Conservation (phyloP, 2,797 vertebrate genomes). For the Eulemur rubriventer region DNA sequence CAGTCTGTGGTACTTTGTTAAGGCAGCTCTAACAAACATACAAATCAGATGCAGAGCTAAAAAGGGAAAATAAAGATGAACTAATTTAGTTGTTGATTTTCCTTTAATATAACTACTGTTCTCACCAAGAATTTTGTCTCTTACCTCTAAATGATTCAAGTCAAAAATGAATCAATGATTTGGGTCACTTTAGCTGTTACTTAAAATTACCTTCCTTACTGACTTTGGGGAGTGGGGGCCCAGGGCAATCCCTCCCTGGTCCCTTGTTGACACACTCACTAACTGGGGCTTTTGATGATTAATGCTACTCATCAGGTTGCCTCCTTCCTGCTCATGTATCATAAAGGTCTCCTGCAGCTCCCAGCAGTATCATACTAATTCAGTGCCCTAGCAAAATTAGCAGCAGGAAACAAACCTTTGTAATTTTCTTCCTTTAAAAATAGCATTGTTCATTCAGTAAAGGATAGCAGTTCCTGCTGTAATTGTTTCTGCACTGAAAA, state of each 20-base stretch:
- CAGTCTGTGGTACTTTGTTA: not conserved
- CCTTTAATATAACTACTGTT: conserved; percentile 30
- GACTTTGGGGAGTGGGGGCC: not conserved
- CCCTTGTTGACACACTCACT: conserved; percentile 66
- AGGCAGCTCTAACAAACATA: not conserved
- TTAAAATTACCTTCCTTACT: conserved; percentile 47
- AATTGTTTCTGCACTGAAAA: conserved; percentile 81
- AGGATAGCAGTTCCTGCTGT: conserved; percentile 78
- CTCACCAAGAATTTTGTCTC: conserved; percentile 44
- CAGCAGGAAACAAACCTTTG: conserved; percentile 86
- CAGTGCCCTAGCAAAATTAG: conserved; percentile 85
- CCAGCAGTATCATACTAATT: conserved; percentile 83
- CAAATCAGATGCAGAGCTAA: not conserved
- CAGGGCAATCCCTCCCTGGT: not conserved
- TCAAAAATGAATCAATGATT: conserved; percentile 63
- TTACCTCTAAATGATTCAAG: not conserved
- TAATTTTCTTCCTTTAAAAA: conserved; percentile 84
- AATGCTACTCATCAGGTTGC: conserved; percentile 82
- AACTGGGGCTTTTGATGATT: conserved; percentile 82
- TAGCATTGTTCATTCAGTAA: conserved; percentile 83
- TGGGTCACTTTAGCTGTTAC: conserved; percentile 36
- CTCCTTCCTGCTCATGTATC: conserved; percentile 80
- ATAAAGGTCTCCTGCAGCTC: conserved; percentile 84
- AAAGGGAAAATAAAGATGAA: conserved; percentile 3
- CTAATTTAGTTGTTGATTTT: conserved; percentile 35